Base-by-base conservation (phyloP, 64 coral and sea anemone genomes). In the Anthopleura sola region DNA sequence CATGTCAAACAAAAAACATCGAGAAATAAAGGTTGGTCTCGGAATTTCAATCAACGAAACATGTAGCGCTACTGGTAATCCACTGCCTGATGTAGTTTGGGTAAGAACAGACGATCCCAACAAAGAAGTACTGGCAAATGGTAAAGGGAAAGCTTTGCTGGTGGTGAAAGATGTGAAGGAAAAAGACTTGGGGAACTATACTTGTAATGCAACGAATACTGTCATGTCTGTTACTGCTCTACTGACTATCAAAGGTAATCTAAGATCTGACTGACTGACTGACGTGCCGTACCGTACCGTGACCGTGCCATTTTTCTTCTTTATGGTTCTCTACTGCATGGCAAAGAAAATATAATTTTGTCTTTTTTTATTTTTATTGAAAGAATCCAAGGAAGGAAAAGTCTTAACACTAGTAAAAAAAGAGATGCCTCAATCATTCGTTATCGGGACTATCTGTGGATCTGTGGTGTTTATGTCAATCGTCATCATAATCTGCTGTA, bases 391-490 rank as follows among this genome's bases (percentile, higher is more conserved):
- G 16, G 58, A 62, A 62, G 24, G 4, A n/a, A 62, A 24, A 53
- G 50, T 53, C 13, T 0, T 15, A 8, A 24, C 24, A 26, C 24
- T 62, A 1, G 21, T 26, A 62, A 5, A 21, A 56, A 56, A 62
- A 62, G 58, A 62, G 21, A 57, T 55, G 18, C 47, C 55, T 14
- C 37, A 23, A 31, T n/a, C 23, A 60, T 33, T 56, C 16, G 26
- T 96, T 32, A 86, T 90, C 7, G 90, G 87, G 23, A 82, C 92
- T 44, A 50, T 82, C 37, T 2, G 85, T 79, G 90, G 84, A 14
- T 88, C 84, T 37, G 58, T 86, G 38, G 29, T 75, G 1, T 86
- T 96, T 53, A 83, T 87, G 49, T 7, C 90, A 6, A 6, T 96
- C 37, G 80, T 92, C 23, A 46, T 64, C 12, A 15, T 87, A 4